Base-by-base conservation (phyloP, 2,797 vertebrate species). In the Labeo calbasu region DNA sequence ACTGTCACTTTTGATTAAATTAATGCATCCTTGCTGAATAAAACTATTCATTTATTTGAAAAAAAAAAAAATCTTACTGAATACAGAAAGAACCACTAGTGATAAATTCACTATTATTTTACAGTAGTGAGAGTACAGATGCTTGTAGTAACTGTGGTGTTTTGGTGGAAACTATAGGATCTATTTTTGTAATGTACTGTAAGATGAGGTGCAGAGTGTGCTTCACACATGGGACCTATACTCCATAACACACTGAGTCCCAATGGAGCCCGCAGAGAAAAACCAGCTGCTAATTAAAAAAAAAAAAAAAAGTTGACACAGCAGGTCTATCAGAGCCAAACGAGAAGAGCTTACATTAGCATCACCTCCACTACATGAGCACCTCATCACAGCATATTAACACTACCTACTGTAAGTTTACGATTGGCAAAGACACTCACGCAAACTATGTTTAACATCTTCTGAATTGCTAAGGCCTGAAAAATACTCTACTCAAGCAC, bases 181-280 rank as follows among this genome's bases (percentile, higher is more conserved):
- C 72, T 69, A 69, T 77, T 77, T 77, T 77, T 55, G 61, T 83
- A 68, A 28, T 4, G 2, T 69, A 69, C 43, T 32, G 78, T 43
- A 57, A 57, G 53, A 63, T 51, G 70, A 48, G 28, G 85, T 86
- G 79, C 83, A 72, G 83, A 23, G 51, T 53, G 25, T 82, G 84
- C 79, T 77, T 83, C 85, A 86, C 85, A 86, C 82, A 81, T 85
- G 84, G 65, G 82, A 75, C 86, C 77, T 82, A 86, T 82, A 79
- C 81, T 79, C 40, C 86, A 82, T 82, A 83, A 81, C 84, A 88
- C 69, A 80, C 73, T 53, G 80, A 83, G 80, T 83, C 82, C 86
- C 84, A 81, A 57, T 59, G 71, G 80, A 86, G 80, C 68, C 81
- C 55, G 77, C 76, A 65, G 78, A 86, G 61, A 66, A 46, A 21